Evolutionary conservation across 2,888 invertebrate genomes (phyloP).

Genomic region (Prostheceraeus crozeri): DNA sequence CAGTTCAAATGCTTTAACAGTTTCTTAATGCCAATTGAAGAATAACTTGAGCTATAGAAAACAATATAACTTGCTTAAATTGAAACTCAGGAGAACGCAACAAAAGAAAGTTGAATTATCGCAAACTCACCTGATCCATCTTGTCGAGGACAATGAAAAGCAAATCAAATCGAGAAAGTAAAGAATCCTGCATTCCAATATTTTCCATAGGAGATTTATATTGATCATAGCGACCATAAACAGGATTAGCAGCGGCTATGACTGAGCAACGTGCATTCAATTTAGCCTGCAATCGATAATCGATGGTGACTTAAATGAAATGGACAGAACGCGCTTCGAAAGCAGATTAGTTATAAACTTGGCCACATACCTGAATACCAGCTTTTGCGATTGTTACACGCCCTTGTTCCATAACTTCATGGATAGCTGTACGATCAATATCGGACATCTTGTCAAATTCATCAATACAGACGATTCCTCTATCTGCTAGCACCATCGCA

Average conservation of each 20-base stretch:
- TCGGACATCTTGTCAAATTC: conserved; percentile 98
- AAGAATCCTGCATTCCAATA: conserved; percentile 76
- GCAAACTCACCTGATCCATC: conserved; percentile 70
- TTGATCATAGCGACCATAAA: conserved; percentile 94
- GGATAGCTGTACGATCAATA: conserved; percentile 94
- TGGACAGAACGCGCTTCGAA: not conserved
- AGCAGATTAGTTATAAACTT: too few relatives aligned
- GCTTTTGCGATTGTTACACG: conserved; percentile 91
- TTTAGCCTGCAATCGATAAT: too few relatives aligned
- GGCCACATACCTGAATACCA: too few relatives aligned
- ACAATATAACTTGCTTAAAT: too few relatives aligned
- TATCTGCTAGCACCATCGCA: conserved; percentile 98
- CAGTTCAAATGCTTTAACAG: too few relatives aligned
- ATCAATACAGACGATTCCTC: conserved; percentile 91
- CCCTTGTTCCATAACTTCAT: conserved; percentile 99
- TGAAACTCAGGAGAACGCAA: too few relatives aligned
- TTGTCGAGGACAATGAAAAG: conserved; percentile 92
- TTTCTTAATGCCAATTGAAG: too few relatives aligned
- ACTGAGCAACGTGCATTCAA: conserved; percentile 76
- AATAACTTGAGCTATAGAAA: too few relatives aligned
- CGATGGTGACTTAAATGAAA: too few relatives aligned
- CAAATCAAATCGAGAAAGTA: conserved; percentile 93
- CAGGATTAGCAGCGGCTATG: conserved; percentile 97
- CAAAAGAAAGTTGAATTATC: too few relatives aligned
- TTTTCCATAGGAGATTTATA: conserved; percentile 99